Evolutionary conservation across 2,113 vertebrate species (phyloP), one percentile per base, ranked within the genome.

Genomic region (Zootoca vivipara): DNA sequence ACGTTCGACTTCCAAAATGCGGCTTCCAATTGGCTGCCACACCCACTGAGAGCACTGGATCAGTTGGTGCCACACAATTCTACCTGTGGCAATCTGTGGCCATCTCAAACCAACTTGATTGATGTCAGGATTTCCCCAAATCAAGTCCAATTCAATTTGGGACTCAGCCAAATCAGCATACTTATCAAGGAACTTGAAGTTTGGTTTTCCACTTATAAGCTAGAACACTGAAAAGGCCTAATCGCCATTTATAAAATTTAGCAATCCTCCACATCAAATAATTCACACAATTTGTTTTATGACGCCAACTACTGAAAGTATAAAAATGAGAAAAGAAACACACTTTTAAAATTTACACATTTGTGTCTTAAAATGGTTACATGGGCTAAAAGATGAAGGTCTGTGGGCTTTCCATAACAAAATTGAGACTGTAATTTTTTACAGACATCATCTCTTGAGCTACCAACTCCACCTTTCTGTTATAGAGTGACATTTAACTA

Each of bases 401-500:
- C 13, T 83, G 72, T 72, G 38, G 79, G 82, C 81, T 69, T 92
- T 10, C 0, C 72, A 87, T 4, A 90, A 30, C 3, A 62, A 89
- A 75, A 84, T 91, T 87, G 62, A 58, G 83, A 56, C 90, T 92
- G 88, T 40, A 89, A 80, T 80, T 91, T 89, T 91, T 92, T 84
- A 90, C 85, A 75, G 72, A 90, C 78, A 89, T 91, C 90, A 94
- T 94, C 74, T 91, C 86, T 20, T 85, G 85, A 95, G 93, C 91
- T 82, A 75, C 64, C 1, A 13, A 20, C 58, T 20, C 58, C 20
- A 62, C 16, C 58, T 62, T 62, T 62, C 58, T 62, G 18, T 62
- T 62, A 56, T 40, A 86, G 90, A 85, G 91, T 95, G 90, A 93
- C 89, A 91, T 95, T 95, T 95, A 94, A 94, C 95, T 87, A 87